Evolutionary conservation across 2,888 invertebrate genomes (phyloP), one percentile per base, ranked within the genome.

Genomic region (Heptascelio sp.): DNA sequence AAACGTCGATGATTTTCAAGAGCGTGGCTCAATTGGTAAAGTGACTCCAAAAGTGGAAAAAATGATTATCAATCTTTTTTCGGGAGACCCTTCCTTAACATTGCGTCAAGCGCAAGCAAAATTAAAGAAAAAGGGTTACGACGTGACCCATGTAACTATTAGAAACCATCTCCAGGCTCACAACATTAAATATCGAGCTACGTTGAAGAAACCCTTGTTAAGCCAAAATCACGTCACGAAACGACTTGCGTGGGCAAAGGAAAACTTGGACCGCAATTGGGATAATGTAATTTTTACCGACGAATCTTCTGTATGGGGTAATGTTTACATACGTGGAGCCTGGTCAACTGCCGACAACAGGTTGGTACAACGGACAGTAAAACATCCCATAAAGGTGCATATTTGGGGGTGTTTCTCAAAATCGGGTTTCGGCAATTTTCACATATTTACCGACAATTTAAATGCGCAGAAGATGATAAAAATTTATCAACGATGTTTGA

Each of bases 251-350:
- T 30, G 17, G 30, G 30, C 55, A 30, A 25, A 53, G 53, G 53
- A 53, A 26, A 55, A 55, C 9, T 30, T 59, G 15, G 46, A 46
- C 21, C 46, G 46, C 19, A 9, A 46, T 46, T 46, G 19, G 9
- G 25, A 13, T 49, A 80, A 87, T 30, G 67, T 87, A 49, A 71
- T 85, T 23, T 86, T 84, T 77, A 77, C 43, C 13, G 83, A 83
- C 67, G 79, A 85, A 80, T 23, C 77, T 21, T 78, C 80, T 30
- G 70, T 87, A 77, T 87, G 76, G 80, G 68, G 60, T 26, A 55
- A 57, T 73, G n/a, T 21, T 81, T 59, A 62, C 49, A 62, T 53
- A 23, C 76, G n/a, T 37, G 73, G 49, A 26, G 68, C 80, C 34
- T 85, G 83, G 84, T 80, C 57, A 60, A 26, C 68, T n/a, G 53